phyloP scores from a whole-genome alignment of 2,888 invertebrate species.

The Andricus quercusramuli region DNA sequence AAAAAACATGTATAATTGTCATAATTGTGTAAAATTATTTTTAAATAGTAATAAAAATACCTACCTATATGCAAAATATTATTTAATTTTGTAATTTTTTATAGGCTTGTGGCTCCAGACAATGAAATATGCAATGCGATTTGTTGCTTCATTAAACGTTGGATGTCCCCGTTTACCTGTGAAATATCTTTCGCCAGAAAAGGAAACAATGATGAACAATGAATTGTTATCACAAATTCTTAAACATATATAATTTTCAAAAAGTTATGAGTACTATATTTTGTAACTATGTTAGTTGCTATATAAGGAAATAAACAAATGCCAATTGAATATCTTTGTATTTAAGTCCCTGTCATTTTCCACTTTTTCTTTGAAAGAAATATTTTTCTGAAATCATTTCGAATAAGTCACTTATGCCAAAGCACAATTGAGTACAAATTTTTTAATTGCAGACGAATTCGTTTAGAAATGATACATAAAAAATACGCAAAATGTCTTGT shows the following conservation, averaged over 20 bases:
- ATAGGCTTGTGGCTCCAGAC: constrained; percentile 85
- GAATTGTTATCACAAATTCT: constrained; percentile 56
- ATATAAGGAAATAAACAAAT: neutral
- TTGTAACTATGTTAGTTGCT: neutral
- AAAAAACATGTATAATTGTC: neutral
- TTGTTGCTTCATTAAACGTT: constrained; percentile 82
- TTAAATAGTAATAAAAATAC: neutral
- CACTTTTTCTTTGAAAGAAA: no score
- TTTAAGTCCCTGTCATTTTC: neutral
- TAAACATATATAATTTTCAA: neutral
- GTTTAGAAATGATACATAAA: no score
- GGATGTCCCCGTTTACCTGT: constrained; percentile 84
- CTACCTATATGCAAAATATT: neutral
- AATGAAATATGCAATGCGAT: constrained; percentile 86
- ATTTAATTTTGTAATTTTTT: neutral
- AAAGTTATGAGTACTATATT: neutral
- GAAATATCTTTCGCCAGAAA: constrained; percentile 78
- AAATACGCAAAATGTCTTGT: no score
- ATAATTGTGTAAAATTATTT: neutral
- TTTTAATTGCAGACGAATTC: no score
- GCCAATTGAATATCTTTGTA: neutral
- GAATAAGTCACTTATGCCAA: no score
- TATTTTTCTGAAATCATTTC: no score
- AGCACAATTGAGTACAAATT: no score
- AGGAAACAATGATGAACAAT: constrained; percentile 72